Evolutionary conservation across 2,113 vertebrate genomes (phyloP), one percentile per base, ranked within the genome.

Genomic region (Clarias magur): DNA sequence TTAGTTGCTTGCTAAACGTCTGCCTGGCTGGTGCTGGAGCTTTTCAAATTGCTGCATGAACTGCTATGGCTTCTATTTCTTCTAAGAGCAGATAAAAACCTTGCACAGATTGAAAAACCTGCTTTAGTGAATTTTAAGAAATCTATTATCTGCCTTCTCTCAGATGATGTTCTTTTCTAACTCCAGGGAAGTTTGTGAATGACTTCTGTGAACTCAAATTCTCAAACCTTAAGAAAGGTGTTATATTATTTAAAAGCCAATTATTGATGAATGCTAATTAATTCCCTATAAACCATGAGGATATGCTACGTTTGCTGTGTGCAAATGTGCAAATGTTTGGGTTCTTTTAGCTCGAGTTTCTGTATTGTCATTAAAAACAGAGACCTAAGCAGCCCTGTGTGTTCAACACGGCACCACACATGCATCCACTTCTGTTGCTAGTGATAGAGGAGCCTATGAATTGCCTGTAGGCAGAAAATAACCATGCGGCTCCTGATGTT

Each of bases 71-170:
- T 81, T 62, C 30, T 42, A 25, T 38, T 62, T 13, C 11, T 81
- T 42, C n/a, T 27, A 73, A 48, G 48, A 17, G 48, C 48, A n/a
- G 25, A 57, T 57, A 54, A 79, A 30, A 79, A 19, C n/a, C 21
- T 80, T 80, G n/a, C n/a, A 60, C 27, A 80, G 54, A 79, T 80
- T 56, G 8, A 80, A 80, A 76, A 53, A 21, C 73, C 21, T 15
- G 16, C 16, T 34, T 30, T 1, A 4, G 59, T 63, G 16, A n/a
- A 57, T 80, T 17, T 30, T 0, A 2, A 17, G n/a, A 80, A 80
- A 57, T 81, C 19, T 12, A 82, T 25, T 82, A 9, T 17, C 76
- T 81, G 57, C 19, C 57, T 62, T 81, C 30, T 60, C 21, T 34
- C 4, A 62, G 59, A 38, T 81, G 21, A 60, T 62, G 57, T 38